These are phyloP conservation scores for Hecatera dysodea DNA, from an alignment of 2,888 invertebrate species.

Conservation along the genomic window DNA sequence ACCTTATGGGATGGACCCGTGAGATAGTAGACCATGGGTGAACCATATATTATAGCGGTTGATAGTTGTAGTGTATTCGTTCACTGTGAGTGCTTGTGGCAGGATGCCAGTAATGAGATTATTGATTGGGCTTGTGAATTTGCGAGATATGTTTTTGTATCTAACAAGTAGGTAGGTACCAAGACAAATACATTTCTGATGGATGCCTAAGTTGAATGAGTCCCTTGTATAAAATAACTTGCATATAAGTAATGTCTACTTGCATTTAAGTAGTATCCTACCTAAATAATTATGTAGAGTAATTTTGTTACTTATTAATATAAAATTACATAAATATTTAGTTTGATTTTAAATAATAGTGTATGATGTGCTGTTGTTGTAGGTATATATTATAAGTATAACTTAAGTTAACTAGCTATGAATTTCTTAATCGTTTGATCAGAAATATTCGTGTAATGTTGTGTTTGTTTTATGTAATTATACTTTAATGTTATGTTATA, in stretches of 20 bases:
- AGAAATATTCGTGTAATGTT: slow-evolving; percentile 18
- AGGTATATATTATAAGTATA: not conserved
- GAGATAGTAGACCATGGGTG: slow-evolving; percentile 39
- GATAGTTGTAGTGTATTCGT: not conserved
- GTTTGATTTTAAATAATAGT: too few species aligned
- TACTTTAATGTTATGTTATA: slow-evolving; percentile 4
- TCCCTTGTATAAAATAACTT: too few species aligned
- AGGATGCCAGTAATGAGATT: too few species aligned
- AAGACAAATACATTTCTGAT: too few species aligned
- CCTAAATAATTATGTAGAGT: too few species aligned
- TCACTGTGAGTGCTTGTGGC: not conserved
- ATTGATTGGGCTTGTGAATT: not conserved
- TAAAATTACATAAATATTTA: too few species aligned
- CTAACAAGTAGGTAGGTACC: not conserved
- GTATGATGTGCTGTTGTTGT: not conserved
- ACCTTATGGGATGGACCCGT: slow-evolving; percentile 45
- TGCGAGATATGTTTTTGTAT: not conserved
- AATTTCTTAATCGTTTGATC: slow-evolving; percentile 8
- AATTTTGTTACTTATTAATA: too few species aligned
- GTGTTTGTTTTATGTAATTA: slow-evolving; percentile 20
- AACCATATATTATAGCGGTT: slow-evolving; percentile 2
- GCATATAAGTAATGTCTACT: too few species aligned
- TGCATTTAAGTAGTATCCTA: too few species aligned
- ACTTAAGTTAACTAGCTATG: not conserved
- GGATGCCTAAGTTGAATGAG: too few species aligned